These are phyloP conservation scores for Hippocampus zosterae DNA, from an alignment of 2,113 vertebrate genomes.

Conservation along the genomic window DNA sequence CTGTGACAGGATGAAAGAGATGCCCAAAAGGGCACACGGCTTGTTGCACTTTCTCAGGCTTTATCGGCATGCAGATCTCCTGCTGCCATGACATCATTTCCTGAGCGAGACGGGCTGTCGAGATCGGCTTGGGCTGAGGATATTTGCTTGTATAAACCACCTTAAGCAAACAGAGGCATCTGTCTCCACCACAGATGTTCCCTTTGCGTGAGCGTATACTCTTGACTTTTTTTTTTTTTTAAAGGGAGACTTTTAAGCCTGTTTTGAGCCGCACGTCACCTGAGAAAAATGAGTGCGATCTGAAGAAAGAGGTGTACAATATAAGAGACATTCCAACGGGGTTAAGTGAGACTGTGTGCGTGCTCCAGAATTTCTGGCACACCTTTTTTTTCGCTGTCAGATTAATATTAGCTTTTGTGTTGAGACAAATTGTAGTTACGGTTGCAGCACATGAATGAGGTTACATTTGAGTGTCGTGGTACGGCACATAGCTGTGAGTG, in stretches of 20 bases:
- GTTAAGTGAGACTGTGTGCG: constrained; percentile 10
- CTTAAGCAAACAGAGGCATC: constrained; percentile 40
- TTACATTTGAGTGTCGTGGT: background rate
- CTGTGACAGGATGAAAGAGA: constrained; percentile 34
- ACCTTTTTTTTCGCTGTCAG: background rate
- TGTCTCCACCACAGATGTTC: constrained; percentile 44
- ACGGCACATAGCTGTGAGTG: background rate
- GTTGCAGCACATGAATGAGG: background rate
- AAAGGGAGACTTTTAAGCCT: constrained; percentile 21
- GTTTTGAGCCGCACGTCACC: constrained; percentile 35
- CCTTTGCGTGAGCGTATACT: constrained; percentile 28
- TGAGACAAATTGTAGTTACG: background rate
- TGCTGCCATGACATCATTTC: constrained; percentile 63
- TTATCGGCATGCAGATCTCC: constrained; percentile 64
- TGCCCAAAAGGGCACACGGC: constrained; percentile 35
- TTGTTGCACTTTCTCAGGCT: constrained; percentile 40
- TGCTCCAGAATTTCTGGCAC: background rate
- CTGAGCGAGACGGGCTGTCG: constrained; percentile 35
- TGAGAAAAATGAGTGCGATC: constrained; percentile 16
- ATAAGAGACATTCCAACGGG: constrained; percentile 33
- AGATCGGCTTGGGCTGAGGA: constrained; percentile 30
- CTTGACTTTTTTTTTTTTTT: constrained; percentile 19
- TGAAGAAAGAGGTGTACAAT: constrained; percentile 19
- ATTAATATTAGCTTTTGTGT: background rate
- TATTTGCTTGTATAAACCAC: constrained; percentile 19